Percentiles rank a stretch among this genome's conserved stretches.
phyloP scores from a whole-genome alignment of 2,113 vertebrate species.

The Cochlearius cochlearius region DNA sequence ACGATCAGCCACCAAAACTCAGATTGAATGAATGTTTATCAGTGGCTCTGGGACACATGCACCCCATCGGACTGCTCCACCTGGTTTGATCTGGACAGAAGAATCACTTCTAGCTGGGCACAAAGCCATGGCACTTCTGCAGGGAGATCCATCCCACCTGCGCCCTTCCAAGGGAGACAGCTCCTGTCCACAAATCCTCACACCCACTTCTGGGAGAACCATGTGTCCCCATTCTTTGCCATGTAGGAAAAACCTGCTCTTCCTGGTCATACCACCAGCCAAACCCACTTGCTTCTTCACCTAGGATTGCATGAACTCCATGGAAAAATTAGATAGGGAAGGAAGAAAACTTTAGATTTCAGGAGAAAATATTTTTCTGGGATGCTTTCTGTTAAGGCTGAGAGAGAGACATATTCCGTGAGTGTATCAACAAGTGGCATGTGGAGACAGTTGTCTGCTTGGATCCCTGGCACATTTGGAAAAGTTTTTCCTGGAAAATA shows the following conservation, averaged over 20 bases:
- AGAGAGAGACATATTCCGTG: background rate
- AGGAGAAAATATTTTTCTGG: background rate
- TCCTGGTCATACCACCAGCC: background rate
- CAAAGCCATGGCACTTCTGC: background rate
- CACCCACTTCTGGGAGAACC: background rate
- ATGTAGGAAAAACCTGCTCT: background rate
- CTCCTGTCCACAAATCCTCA: background rate
- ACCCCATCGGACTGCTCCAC: background rate
- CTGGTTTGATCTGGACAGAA: background rate
- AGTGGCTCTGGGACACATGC: background rate
- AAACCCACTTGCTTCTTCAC: background rate
- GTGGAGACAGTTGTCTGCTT: background rate
- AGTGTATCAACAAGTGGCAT: background rate
- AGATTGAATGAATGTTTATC: background rate
- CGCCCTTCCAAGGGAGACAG: background rate
- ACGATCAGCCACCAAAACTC: background rate
- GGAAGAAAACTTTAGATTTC: background rate
- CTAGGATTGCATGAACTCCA: background rate
- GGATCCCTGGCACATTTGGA: background rate
- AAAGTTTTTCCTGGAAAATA: background rate
- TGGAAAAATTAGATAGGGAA: background rate
- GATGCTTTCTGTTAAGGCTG: background rate
- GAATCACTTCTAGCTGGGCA: background rate
- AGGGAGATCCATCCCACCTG: background rate
- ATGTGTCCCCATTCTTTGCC: background rate